Base-by-base conservation (phyloP, 2,797 vertebrate species). In the Acanthis flammea region DNA sequence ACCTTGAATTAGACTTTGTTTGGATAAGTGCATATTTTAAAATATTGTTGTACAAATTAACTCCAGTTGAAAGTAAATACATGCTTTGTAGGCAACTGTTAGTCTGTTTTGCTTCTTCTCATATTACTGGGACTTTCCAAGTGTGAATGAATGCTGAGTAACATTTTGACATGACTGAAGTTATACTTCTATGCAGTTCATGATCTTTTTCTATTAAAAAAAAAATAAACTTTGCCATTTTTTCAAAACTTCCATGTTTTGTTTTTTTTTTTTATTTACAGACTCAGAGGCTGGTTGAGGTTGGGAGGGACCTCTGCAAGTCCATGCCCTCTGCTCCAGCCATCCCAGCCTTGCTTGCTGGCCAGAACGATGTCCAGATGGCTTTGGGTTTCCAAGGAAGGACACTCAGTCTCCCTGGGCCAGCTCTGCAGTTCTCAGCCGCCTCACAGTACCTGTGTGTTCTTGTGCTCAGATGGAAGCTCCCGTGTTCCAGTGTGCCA, bases 61-160 rank as follows among this genome's bases (percentile, higher is more conserved):
- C 27, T 96, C 63, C n/a, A 65, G 0, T 8, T 91, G 58, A 96
- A 95, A 92, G 74, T 79, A 96, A 96, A 95, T 92, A 74, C 33
- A 63, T 44, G 70, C 21, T 66, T 65, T 73, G 74, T 76, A 90
- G 80, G 58, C 50, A 92, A 24, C 15, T 94, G 31, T 74, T 55
- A 88, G 76, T 58, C 28, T 23, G 10, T 63, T 79, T 94, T 79
- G 58, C 70, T 76, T 94, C 65, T 50, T 94, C 62, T 28, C 51
- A 8, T 37, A 12, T 95, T 80, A 54, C 33, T 87, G 83, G 51
- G 44, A 70, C 37, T 72, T 84, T 57, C 21, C 25, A 50, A 75
- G 11, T 63, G 27, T 73, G 65, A 83, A 60, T 31, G 45, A 89
- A n/a, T 39, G n/a, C 24, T 67, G 30, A 68, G n/a, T 73, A 88